A percentile compares a stretch with the other conserved stretches of the same genome.
Conservation (phyloP, 2,888 invertebrate species). For the Bellardia bayeri region DNA sequence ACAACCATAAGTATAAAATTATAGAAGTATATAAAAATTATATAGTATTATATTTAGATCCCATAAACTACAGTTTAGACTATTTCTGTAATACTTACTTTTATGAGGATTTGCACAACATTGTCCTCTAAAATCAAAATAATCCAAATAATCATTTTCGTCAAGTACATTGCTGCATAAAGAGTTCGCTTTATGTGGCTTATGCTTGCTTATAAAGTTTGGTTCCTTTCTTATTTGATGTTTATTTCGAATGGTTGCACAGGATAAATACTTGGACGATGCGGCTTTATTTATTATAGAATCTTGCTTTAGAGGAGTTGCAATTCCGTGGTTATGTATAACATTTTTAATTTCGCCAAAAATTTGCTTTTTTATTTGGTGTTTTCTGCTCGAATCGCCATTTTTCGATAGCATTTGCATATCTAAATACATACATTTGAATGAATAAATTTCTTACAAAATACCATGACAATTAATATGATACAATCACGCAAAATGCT, state of each 20-base stretch:
- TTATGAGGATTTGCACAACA: conserved; percentile 39
- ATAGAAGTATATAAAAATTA: too few relatives aligned
- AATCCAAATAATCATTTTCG: conserved; percentile 18
- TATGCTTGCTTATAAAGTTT: background rate
- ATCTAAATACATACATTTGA: background rate
- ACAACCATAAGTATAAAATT: too few relatives aligned
- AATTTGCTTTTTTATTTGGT: conserved; percentile 44
- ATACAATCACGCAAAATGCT: background rate
- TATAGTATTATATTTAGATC: too few relatives aligned
- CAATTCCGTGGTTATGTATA: conserved; percentile 44
- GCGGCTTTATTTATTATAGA: background rate
- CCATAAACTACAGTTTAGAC: too few relatives aligned
- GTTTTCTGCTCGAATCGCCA: conserved; percentile 30
- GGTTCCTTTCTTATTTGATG: background rate
- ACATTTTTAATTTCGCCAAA: conserved; percentile 63
- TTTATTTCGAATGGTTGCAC: too few relatives aligned
- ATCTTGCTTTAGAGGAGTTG: conserved; percentile 32
- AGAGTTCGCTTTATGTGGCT: background rate
- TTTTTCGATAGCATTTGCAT: conserved; percentile 1
- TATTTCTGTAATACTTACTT: conserved; percentile 43
- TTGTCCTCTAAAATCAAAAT: conserved; percentile 57
- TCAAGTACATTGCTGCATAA: background rate
- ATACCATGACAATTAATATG: too few relatives aligned
- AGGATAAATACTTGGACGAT: background rate
- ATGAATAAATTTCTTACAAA: background rate